Evolutionary conservation across 1,140 invertebrate genomes (phyloP), one percentile per base, ranked within the genome.

Genomic region (Drosophila kurseongensis): DNA sequence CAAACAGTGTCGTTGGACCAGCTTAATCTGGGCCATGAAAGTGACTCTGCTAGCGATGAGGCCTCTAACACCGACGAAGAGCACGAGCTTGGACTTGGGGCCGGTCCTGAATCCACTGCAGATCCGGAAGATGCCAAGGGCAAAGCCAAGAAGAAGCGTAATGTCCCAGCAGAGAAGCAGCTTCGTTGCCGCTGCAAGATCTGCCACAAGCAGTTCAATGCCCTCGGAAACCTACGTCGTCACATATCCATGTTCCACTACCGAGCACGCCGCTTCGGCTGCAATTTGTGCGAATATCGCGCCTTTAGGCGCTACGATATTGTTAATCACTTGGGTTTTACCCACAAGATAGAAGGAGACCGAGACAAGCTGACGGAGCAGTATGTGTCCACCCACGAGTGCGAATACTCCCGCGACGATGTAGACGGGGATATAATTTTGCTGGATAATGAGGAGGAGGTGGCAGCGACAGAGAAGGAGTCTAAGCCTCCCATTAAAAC

Each of bases 201-300:
- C 23, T 92, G 92, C 48, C 55, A 90, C 36, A 92, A 82, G 27
- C 92, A 92, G 80, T 93, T 93, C 75, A 81, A 91, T 32, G 91
- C 92, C 8, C 77, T 92, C 0, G 82, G 90, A 44, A 93, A 93
- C 56, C 75, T 94, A 3, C 92, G 93, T 52, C 92, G 94, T 51
- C 94, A 95, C 61, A 93, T 94, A 72, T 93, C 94, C 1, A 92
- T 92, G 59, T 94, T 94, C 78, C 93, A 93, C 55, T 94, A 94
- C 78, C 93, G 94, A 81, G 80, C 85, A 0, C 91, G 93, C 40
- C 92, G 93, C 10, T 95, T 94, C 52, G 93, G 93, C 16, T 95
- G 94, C 79, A 94, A 94, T 83, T 69, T 94, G 5, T 95, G 94
- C 69, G 93, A 94, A 41, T 94, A 93, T 75, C 94, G 94, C 68